phyloP scores from a whole-genome alignment of 1,140 invertebrate genomes.

The Cephus cinctus region DNA sequence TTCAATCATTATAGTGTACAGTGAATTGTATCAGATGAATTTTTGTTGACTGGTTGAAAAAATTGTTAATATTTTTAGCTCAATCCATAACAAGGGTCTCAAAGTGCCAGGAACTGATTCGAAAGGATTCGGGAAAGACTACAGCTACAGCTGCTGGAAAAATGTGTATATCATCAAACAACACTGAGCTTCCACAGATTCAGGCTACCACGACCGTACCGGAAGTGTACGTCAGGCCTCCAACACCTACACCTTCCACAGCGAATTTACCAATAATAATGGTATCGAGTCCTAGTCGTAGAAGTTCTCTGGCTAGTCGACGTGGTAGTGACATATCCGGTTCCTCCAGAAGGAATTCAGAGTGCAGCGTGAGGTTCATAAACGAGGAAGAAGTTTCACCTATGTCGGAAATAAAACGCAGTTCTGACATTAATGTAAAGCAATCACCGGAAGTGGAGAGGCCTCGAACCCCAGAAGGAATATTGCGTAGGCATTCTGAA shows the following conservation, averaged over 20 bases:
- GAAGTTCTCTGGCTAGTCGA: constrained; percentile 45
- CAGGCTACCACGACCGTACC: constrained; percentile 39
- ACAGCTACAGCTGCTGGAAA: neutral
- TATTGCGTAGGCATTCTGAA: constrained; percentile 40
- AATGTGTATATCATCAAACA: no score
- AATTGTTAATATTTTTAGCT: constrained; percentile 6
- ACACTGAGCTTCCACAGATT: constrained; percentile 5
- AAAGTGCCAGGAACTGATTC: constrained; percentile 11
- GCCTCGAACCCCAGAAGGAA: constrained; percentile 23
- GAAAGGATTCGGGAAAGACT: constrained; percentile 1
- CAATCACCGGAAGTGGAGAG: constrained; percentile 21
- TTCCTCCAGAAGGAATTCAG: constrained; percentile 40
- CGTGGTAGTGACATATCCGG: constrained; percentile 41
- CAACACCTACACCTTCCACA: constrained; percentile 46
- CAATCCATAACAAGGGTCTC: neutral
- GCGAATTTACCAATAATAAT: constrained; percentile 47
- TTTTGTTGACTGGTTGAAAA: no score
- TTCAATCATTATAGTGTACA: no score
- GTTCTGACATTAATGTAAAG: constrained; percentile 21
- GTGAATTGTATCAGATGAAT: no score
- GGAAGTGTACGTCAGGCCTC: constrained; percentile 49
- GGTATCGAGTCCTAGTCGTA: constrained; percentile 44
- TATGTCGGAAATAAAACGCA: constrained; percentile 15
- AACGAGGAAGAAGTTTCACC: constrained; percentile 28
- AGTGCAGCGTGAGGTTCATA: constrained; percentile 43